Evolutionary conservation across 2,113 vertebrate species (phyloP).

Genomic region (Apus apus): DNA sequence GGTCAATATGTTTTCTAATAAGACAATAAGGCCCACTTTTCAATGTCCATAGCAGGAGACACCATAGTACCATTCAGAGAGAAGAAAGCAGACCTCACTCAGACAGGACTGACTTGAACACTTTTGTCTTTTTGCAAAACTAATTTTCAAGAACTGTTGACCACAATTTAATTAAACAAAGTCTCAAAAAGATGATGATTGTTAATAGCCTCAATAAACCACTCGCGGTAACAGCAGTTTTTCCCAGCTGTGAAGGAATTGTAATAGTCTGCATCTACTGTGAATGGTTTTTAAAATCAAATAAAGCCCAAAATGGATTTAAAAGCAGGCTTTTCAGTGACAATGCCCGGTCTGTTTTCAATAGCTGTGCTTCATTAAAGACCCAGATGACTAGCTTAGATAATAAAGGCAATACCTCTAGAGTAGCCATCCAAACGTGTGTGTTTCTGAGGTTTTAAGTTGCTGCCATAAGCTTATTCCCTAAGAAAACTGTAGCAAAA

Average conservation of each 20-base stretch:
- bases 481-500: background rate
- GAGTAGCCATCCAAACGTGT: background rate
- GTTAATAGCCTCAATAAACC: accelerated
- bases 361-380: background rate
- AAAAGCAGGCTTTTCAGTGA: background rate
- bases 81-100: background rate
- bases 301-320: background rate
- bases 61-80: background rate
- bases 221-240: background rate
- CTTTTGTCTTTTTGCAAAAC: background rate
- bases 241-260: background rate
- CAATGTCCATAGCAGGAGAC: background rate
- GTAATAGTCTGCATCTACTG: background rate
- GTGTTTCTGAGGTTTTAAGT: background rate
- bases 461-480: background rate
- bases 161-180: background rate
- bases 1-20: background rate
- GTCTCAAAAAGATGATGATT: background rate
- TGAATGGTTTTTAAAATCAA: background rate
- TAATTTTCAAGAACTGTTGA: background rate
- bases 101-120: background rate
- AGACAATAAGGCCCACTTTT: background rate
- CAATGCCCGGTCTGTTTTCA: background rate
- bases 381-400: background rate
- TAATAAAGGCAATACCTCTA: background rate